phyloP scores from a whole-genome alignment of 1,140 invertebrate species.

The Pseudoatta argentina region DNA sequence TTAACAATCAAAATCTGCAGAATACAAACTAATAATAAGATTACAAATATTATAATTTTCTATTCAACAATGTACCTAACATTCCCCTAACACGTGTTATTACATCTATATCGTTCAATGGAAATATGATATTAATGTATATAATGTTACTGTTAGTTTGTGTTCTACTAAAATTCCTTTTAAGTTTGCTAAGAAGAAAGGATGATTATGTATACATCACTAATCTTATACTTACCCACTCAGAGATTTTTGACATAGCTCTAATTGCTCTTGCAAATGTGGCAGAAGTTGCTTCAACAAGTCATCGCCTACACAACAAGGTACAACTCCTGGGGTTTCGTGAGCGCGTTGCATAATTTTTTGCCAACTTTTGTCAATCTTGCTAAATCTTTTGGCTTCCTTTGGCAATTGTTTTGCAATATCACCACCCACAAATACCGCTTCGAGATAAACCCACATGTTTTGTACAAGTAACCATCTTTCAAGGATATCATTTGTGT shows the following conservation, averaged over 20 bases:
- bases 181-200: not conserved
- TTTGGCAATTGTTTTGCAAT: slow-evolving; percentile 99
- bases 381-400: slow-evolving; percentile 97
- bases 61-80: too few relatives aligned
- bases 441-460: slow-evolving; percentile 99
- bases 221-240: slow-evolving; percentile 89
- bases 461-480: slow-evolving; percentile 98
- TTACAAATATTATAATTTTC: too few relatives aligned
- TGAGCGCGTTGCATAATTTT: slow-evolving; percentile 98
- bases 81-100: too few relatives aligned
- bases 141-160: too few relatives aligned
- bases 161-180: not conserved
- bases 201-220: not conserved
- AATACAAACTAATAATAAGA: too few relatives aligned
- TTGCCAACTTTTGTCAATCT: slow-evolving; percentile 99
- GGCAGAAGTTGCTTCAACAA: slow-evolving; percentile 96
- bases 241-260: slow-evolving; percentile 98
- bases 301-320: slow-evolving; percentile 98
- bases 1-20: not conserved
- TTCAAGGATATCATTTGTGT: slow-evolving; percentile 98
- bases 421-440: slow-evolving; percentile 98
- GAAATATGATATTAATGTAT: too few relatives aligned
- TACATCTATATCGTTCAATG: too few relatives aligned
- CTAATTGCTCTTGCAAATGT: slow-evolving; percentile 98
- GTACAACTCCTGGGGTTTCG: slow-evolving; percentile 97